Evolutionary conservation across 2,888 invertebrate genomes (phyloP).

Genomic region (Hydriomena furcata): DNA sequence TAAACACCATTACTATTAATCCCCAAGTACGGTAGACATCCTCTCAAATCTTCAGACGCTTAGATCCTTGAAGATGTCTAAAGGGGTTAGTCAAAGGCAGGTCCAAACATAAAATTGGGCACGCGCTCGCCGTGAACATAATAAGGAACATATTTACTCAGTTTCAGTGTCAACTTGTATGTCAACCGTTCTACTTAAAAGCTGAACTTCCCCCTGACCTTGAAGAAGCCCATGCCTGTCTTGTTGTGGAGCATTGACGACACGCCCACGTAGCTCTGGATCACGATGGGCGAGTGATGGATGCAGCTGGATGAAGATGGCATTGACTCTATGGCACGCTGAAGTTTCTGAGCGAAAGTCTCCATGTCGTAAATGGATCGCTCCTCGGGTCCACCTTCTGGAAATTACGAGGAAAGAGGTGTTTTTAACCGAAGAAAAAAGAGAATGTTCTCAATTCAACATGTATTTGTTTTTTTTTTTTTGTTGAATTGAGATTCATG

Average conservation of each 20-base stretch:
- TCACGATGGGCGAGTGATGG: conserved; percentile 87
- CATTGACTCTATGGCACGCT: conserved; percentile 77
- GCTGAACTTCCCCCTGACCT: conserved; percentile 93
- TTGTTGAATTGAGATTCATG: no score
- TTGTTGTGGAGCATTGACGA: conserved; percentile 92
- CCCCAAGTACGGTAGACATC: no score
- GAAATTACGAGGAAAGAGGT: not conserved
- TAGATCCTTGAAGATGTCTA: no score
- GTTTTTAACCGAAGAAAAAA: not conserved
- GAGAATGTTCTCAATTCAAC: no score
- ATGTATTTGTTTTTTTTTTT: no score
- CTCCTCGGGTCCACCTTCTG: conserved; percentile 68
- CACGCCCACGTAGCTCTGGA: conserved; percentile 92
- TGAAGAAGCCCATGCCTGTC: conserved; percentile 92
- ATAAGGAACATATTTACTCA: no score
- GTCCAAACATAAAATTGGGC: no score
- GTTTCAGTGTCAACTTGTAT: no score
- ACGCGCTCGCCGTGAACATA: no score
- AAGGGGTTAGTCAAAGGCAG: no score
- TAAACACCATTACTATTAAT: no score
- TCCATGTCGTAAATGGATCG: conserved; percentile 84
- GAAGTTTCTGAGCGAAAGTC: conserved; percentile 82
- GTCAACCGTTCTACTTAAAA: conserved; percentile 83
- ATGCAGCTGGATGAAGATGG: conserved; percentile 78
- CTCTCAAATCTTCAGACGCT: no score